These are phyloP conservation scores for Andrena marginata DNA, from an alignment of 2,888 invertebrate genomes.

Conservation along the genomic window DNA sequence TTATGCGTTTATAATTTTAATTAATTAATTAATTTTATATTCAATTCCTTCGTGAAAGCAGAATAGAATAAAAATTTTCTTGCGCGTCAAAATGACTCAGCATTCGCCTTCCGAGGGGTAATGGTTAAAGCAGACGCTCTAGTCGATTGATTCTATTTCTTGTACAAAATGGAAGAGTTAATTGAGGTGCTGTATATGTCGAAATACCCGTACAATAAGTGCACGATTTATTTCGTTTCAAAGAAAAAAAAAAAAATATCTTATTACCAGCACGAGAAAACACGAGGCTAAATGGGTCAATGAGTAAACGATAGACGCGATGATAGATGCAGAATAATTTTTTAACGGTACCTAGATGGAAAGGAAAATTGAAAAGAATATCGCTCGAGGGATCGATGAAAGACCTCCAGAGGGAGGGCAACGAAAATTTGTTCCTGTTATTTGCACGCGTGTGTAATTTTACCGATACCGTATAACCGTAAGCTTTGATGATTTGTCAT, in stretches of 20 bases:
- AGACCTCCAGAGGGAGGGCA: constrained; percentile 10
- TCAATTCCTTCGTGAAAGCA: too few relatives aligned
- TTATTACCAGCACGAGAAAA: constrained; percentile 4
- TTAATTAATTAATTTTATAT: background rate
- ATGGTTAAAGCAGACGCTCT: too few relatives aligned
- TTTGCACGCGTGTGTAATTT: constrained; percentile 30
- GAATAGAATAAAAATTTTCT: too few relatives aligned
- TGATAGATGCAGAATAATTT: constrained; percentile 16
- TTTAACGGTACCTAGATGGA: background rate
- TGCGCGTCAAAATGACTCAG: too few relatives aligned
- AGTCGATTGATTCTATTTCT: too few relatives aligned
- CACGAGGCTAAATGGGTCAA: background rate
- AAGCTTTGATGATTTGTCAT: constrained; percentile 33
- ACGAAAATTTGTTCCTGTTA: constrained; percentile 24
- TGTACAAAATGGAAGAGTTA: too few relatives aligned
- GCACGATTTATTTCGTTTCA: background rate
- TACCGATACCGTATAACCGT: background rate
- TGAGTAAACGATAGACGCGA: constrained; percentile 14
- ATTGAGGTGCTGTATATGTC: too few relatives aligned
- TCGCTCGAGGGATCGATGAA: constrained; percentile 11
- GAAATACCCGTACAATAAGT: background rate
- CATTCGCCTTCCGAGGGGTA: too few relatives aligned
- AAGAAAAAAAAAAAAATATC: background rate
- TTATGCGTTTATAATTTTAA: background rate
- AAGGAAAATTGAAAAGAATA: constrained; percentile 4